phyloP scores from a whole-genome alignment of 1,140 invertebrate genomes.

The Drosophila sechellia region DNA sequence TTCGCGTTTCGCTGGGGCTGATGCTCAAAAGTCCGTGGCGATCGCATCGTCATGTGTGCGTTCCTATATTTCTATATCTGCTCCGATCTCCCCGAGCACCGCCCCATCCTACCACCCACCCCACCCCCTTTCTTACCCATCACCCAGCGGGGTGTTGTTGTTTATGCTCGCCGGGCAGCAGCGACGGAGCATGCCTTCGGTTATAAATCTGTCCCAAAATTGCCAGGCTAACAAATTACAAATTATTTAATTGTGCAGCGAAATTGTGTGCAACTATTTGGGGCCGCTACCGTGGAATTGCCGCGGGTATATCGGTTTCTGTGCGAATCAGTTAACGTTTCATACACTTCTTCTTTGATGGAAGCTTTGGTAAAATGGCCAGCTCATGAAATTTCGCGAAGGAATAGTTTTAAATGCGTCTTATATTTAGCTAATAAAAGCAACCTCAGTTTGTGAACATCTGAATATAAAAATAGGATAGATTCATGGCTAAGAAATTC shows the following conservation, averaged over 20 bases:
- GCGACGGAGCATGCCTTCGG: slow-evolving; percentile 59
- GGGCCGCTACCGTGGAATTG: slow-evolving; percentile 14
- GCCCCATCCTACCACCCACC: not conserved
- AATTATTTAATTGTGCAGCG: slow-evolving; percentile 73
- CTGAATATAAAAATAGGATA: no score
- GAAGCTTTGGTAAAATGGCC: no score
- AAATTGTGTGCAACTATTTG: slow-evolving; percentile 61
- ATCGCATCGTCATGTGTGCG: slow-evolving; percentile 61
- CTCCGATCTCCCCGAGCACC: not conserved
- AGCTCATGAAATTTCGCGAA: no score
- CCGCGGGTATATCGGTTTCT: not conserved
- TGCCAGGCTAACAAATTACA: slow-evolving; percentile 58
- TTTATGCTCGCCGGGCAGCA: slow-evolving; percentile 46
- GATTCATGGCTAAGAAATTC: not conserved
- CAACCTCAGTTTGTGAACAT: no score
- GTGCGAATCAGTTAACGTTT: not conserved
- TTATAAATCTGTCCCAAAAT: slow-evolving; percentile 60
- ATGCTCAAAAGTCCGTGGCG: slow-evolving; percentile 22
- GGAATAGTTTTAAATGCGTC: no score
- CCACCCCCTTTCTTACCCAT: not conserved
- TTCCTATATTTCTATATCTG: slow-evolving; percentile 7
- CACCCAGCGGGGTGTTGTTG: slow-evolving; percentile 15
- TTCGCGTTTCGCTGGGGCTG: slow-evolving; percentile 18
- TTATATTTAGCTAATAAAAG: no score
- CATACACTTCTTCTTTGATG: no score